phyloP scores from a whole-genome alignment of 2,113 vertebrate species.

The Antennarius striatus region DNA sequence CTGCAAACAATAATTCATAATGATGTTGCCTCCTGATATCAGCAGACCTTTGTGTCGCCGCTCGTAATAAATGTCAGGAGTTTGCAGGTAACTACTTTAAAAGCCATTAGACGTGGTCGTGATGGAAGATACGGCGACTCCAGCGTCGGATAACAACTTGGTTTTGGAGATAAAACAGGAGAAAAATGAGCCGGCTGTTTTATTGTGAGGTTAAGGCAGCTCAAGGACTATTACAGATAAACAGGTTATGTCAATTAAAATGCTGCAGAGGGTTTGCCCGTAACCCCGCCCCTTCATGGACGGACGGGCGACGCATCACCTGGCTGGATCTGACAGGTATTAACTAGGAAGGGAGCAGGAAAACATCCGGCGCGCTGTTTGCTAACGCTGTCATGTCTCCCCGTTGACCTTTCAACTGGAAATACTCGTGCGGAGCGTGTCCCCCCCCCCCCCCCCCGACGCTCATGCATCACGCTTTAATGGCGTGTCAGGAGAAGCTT shows the following conservation, averaged over 20 bases:
- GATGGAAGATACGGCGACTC: constrained; percentile 69
- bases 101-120: constrained; percentile 89
- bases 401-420: constrained; percentile 75
- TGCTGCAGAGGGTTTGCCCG: constrained; percentile 7
- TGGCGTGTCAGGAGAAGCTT: constrained; percentile 66
- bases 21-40: constrained; percentile 95
- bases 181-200: constrained; percentile 79
- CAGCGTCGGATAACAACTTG: constrained; percentile 86
- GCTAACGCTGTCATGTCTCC: constrained; percentile 58
- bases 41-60: constrained; percentile 88
- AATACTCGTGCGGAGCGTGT: constrained; percentile 45
- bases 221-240: constrained; percentile 87
- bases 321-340: constrained; percentile 31
- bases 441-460: constrained; percentile 33
- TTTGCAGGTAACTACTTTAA: constrained; percentile 98
- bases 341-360: constrained; percentile 21
- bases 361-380: constrained; percentile 44
- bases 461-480: constrained; percentile 77
- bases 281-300: not conserved
- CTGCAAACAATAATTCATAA: constrained; percentile 99
- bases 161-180: constrained; percentile 50
- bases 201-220: constrained; percentile 84
- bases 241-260: constrained; percentile 71
- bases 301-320: too few relatives aligned
- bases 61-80: constrained; percentile 95